Evolutionary conservation across 1,140 invertebrate species (phyloP).

Genomic region (Proales similis): DNA sequence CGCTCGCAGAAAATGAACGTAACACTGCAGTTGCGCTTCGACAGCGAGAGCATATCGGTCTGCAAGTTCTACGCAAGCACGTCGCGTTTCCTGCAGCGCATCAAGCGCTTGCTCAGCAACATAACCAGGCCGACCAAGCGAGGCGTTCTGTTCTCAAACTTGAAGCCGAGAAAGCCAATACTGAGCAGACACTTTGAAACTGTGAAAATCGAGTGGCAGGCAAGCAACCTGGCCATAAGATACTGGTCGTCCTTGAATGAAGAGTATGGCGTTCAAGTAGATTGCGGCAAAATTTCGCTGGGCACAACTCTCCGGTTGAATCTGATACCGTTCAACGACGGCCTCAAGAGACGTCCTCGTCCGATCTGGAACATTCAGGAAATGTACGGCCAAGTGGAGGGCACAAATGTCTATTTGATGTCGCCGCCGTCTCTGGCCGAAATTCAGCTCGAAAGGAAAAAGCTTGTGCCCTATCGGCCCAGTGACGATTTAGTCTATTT

Average conservation of each 20-base stretch:
- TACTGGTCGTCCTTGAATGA: constrained; percentile 98
- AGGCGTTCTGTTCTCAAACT: constrained; percentile 76
- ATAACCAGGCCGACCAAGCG: constrained; percentile 84
- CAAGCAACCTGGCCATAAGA: constrained; percentile 80
- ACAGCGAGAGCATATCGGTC: constrained; percentile 58
- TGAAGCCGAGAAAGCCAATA: constrained; percentile 73
- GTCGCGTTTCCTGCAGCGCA: constrained; percentile 76
- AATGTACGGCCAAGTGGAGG: constrained; percentile 71
- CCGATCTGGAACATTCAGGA: constrained; percentile 84
- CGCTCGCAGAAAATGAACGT: constrained; percentile 85
- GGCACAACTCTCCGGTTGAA: constrained; percentile 57
- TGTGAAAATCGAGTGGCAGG: constrained; percentile 39
- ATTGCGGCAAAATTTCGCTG: constrained; percentile 67
- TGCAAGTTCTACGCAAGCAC: constrained; percentile 83
- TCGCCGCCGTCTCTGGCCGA: no score
- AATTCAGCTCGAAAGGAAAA: no score
- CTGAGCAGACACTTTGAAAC: constrained; percentile 77
- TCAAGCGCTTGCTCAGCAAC: constrained; percentile 87
- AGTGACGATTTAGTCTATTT: no score
- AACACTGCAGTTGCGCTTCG: constrained; percentile 73
- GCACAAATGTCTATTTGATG: constrained; percentile 41
- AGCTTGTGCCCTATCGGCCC: no score
- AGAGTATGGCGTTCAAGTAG: constrained; percentile 82
- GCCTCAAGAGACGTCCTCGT: constrained; percentile 71
- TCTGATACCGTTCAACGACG: constrained; percentile 70